A percentile compares a stretch with the other conserved stretches of the same genome.
Conservation (phyloP, 2,888 invertebrate genomes). For the Parasteatoda lunata region DNA sequence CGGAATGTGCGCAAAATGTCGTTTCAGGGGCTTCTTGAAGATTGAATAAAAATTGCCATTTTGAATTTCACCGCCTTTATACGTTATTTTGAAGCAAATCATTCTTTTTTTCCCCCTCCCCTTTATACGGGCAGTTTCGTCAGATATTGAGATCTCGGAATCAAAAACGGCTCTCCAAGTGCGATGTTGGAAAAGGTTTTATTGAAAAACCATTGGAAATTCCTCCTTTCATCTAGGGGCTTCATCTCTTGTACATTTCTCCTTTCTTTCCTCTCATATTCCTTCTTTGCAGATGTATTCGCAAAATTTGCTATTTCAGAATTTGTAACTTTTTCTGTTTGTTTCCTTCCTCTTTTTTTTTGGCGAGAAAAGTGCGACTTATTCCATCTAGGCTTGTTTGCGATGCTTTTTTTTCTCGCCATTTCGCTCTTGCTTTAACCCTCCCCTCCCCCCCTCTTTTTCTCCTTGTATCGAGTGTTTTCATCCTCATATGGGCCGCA, state of each 20-base stretch:
- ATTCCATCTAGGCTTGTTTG: not conserved
- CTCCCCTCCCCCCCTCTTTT: conserved; percentile 2
- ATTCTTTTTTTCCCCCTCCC: not conserved
- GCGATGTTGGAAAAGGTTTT: conserved; percentile 39
- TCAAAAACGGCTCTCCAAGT: conserved; percentile 39
- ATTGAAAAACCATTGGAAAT: conserved; percentile 61
- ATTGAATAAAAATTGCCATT: not conserved
- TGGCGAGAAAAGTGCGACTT: conserved; percentile 18
- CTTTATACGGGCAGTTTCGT: conserved; percentile 31
- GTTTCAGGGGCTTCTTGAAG: not conserved
- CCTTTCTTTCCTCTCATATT: conserved; percentile 10
- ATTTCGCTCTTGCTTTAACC: conserved; percentile 2
- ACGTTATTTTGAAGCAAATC: not conserved
- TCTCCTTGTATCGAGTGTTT: not conserved
- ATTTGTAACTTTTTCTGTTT: conserved; percentile 51
- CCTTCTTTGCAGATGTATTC: conserved; percentile 61
- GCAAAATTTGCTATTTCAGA: conserved; percentile 62
- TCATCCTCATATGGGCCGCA: not conserved
- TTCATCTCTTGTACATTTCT: not conserved
- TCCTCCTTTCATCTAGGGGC: conserved; percentile 26
- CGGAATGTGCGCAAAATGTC: no score
- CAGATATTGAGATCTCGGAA: conserved; percentile 56
- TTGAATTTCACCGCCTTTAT: conserved; percentile 2
- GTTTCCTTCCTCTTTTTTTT: conserved; percentile 10
- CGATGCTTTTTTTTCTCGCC: conserved; percentile 9